Evolutionary conservation across 2,888 invertebrate species (phyloP), one percentile per base, ranked within the genome.

Genomic region (Tortrix viridana): DNA sequence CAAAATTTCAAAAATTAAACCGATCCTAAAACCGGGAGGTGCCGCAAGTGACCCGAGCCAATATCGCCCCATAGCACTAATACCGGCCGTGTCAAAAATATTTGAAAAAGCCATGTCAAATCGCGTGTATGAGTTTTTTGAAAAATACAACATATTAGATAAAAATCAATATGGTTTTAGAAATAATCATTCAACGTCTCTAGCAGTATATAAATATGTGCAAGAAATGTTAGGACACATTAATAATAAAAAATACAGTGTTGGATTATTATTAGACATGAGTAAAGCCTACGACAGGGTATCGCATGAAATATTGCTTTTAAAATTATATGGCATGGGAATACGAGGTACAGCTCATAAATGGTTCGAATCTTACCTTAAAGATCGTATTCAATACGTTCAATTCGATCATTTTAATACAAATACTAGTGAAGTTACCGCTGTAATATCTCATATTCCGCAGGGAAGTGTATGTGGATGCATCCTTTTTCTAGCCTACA

Each of bases 261-360:
- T 18, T 19, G 52, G 38, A 16, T 16, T 43, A n/a, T 5, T 43
- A 2, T 16, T 43, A 43, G 43, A 43, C 5, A 43, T 43, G 43
- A 16, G 16, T 16, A 43, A 43, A 19, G 19, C 67, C 55, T 53
- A 53, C 19, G 53, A 53, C 12, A 53, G 18, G 37, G 55, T 55
- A 22, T 18, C 9, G n/a, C 41, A 44, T 9, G 20, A 43, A 14
- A 55, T 55, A 1, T n/a, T 55, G 16, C 16, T 55, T 6, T 19
- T 12, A 22, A 55, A 55, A 55, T 44, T 55, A 26, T 19, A 55
- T 26, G 55, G 38, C 19, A 43, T 38, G 20, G 44, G 55, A 14
- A 44, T 55, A 14, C 12, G 55, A 3, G 55, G 55, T 22, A n/a
- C 14, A 7, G 44, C 55, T 1, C 32, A 48, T 20, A 22, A 37